Percentiles rank a stretch among this genome's conserved stretches.
Evolutionary conservation across 2,888 invertebrate species (phyloP).

Genomic region (Drosophila yooni): DNA sequence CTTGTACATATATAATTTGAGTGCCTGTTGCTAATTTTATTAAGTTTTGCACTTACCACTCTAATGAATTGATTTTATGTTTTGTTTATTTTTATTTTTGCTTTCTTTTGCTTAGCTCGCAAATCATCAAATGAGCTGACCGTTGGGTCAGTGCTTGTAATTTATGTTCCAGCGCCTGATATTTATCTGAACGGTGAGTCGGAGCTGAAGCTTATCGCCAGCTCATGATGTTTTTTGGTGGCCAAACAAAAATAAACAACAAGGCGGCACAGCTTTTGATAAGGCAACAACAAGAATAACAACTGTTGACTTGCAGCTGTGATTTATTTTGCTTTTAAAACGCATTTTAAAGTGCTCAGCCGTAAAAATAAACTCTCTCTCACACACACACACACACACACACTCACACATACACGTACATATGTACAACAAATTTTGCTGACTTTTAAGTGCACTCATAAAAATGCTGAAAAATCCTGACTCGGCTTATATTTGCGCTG

Average conservation of each 20-base stretch:
- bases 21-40: conserved; percentile 62
- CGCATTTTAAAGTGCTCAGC: conserved; percentile 54
- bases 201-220: conserved; percentile 60
- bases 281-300: conserved; percentile 44
- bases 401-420: not conserved
- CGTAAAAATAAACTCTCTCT: conserved; percentile 24
- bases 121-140: conserved; percentile 31
- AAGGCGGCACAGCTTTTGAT: conserved; percentile 53
- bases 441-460: conserved; percentile 55
- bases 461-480: conserved; percentile 22
- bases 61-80: conserved; percentile 74
- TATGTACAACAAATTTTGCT: conserved; percentile 39
- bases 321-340: conserved; percentile 68
- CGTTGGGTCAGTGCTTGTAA: conserved; percentile 36
- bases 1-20: conserved; percentile 2
- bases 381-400: not conserved
- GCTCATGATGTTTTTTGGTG: conserved; percentile 30
- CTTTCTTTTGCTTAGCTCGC: conserved; percentile 6
- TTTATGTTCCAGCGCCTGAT: conserved; percentile 67
- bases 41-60: conserved; percentile 59
- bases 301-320: conserved; percentile 51
- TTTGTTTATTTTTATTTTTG: not conserved
- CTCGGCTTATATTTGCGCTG: conserved; percentile 39
- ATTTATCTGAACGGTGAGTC: conserved; percentile 47
- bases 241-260: conserved; percentile 19